phyloP scores from a whole-genome alignment of 2,797 vertebrate genomes.

The Tympanoctomys barrerae region DNA sequence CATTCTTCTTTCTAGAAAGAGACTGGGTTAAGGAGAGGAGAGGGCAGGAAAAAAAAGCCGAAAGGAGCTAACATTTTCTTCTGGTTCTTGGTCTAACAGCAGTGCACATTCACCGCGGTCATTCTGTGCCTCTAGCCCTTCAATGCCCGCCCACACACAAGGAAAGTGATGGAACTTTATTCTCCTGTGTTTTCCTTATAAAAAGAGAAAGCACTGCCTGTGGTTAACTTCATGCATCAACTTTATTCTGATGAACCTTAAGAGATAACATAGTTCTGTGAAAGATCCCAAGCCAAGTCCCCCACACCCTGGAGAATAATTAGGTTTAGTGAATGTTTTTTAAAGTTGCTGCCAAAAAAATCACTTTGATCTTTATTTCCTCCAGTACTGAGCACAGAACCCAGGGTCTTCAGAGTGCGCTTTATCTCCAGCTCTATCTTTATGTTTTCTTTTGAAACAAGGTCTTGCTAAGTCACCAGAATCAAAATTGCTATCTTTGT shows the following conservation, averaged over 20 bases:
- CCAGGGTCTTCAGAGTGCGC: not conserved
- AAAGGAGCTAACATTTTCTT: slow-evolving; percentile 5
- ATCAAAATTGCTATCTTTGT: not conserved
- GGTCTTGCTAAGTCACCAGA: not conserved
- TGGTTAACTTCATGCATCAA: not conserved
- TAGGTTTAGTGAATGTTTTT: slow-evolving; percentile 22
- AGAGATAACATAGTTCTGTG: not conserved
- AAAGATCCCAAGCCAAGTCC: not conserved
- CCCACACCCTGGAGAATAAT: not conserved
- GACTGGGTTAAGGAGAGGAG: not conserved
- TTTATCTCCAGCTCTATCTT: not conserved
- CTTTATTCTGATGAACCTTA: not conserved
- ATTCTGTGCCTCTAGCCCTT: not conserved
- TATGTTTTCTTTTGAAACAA: not conserved
- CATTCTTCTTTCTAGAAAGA: not conserved
- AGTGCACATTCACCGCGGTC: not conserved
- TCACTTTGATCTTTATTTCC: not conserved
- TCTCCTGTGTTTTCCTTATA: not conserved
- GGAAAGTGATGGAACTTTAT: not conserved
- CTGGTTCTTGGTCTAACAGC: not conserved
- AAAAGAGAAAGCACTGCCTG: not conserved
- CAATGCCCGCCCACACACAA: not conserved
- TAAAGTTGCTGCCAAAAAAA: not conserved
- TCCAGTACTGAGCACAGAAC: not conserved
- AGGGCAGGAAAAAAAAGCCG: not conserved